Conservation (phyloP, 2,797 vertebrate species). For the Tinamus major region DNA sequence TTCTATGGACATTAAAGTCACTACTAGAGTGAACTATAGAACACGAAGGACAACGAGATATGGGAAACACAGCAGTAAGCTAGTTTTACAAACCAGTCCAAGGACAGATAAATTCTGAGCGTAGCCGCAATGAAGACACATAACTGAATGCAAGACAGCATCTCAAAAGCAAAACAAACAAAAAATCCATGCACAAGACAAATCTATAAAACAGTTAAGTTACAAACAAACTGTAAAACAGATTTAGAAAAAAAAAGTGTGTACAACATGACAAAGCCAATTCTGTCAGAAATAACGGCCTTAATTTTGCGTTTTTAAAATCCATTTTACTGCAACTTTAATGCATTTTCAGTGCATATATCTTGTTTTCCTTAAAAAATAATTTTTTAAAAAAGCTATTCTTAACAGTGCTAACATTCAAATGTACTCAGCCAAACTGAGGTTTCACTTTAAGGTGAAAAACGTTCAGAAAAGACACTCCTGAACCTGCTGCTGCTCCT, state of each 20-base stretch:
- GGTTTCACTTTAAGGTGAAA: slow-evolving; percentile 17
- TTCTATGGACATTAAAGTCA: background rate
- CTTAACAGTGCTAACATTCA: background rate
- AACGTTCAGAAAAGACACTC: background rate
- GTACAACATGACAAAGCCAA: background rate
- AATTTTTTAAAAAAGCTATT: background rate
- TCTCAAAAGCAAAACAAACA: background rate
- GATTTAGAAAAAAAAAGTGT: background rate
- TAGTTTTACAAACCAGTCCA: background rate
- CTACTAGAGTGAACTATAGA: background rate
- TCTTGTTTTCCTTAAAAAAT: background rate
- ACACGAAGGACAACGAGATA: background rate
- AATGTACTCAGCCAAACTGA: background rate
- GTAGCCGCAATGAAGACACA: background rate
- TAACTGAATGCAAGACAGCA: background rate
- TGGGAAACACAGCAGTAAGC: background rate
- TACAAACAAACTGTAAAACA: background rate
- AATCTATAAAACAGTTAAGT: background rate
- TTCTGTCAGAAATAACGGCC: background rate
- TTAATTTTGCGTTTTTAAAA: background rate
- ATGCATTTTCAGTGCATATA: background rate
- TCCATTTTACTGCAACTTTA: background rate
- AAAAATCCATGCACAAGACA: background rate
- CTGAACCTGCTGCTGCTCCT: slow-evolving; percentile 2
- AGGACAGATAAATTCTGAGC: background rate